A percentile compares a stretch with the other conserved stretches of the same genome.
Conservation (phyloP, 64 coral and sea anemone genomes). For the Stichodactyla mertensii region DNA sequence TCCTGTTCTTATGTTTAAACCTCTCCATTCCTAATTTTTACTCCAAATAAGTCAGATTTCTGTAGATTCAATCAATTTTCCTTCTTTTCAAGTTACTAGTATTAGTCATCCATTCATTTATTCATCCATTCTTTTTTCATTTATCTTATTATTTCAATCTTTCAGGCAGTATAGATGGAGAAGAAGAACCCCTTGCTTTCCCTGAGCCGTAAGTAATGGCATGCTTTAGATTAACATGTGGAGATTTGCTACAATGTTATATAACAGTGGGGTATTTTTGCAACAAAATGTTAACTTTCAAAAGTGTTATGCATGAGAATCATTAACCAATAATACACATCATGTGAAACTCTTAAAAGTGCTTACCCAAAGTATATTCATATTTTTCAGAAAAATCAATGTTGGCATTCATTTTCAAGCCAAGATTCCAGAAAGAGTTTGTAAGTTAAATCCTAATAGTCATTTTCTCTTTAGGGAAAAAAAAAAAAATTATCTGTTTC, state of each 20-base stretch:
- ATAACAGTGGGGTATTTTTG: not conserved
- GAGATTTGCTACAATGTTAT: not conserved
- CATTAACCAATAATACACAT: no score
- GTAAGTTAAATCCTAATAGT: conserved; percentile 29
- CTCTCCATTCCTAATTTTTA: no score
- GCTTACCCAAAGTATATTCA: not conserved
- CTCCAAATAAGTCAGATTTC: no score
- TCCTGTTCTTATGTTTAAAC: no score
- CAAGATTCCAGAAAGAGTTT: conserved; percentile 64
- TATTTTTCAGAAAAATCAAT: conserved; percentile 86
- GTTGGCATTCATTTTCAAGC: conserved; percentile 84
- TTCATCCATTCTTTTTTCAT: not conserved
- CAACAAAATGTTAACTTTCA: no score
- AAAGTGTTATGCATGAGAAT: no score
- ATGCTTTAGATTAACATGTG: not conserved
- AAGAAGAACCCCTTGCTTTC: conserved; percentile 64
- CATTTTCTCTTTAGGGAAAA: not conserved
- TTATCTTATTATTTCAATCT: not conserved
- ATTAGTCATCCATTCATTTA: not conserved
- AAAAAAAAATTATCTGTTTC: not conserved
- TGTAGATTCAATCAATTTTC: no score
- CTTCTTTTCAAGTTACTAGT: no score
- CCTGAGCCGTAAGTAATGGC: conserved; percentile 88
- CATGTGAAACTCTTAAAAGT: no score
- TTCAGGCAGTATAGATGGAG: conserved; percentile 77